Percentiles rank a stretch among this genome's conserved stretches.
Conservation (phyloP, 2,888 invertebrate genomes). For the Xylota sylvarum region DNA sequence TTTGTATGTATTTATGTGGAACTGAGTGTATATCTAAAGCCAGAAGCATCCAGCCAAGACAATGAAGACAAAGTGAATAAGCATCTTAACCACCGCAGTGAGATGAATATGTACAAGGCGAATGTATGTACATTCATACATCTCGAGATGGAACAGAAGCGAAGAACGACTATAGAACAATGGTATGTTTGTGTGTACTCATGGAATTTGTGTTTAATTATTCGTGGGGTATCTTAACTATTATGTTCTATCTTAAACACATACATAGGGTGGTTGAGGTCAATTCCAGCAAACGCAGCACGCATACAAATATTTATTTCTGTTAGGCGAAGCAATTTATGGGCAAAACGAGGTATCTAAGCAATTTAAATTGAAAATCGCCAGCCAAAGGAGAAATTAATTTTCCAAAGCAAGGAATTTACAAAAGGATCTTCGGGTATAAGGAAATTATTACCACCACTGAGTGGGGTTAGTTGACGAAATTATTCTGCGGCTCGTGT, state of each 20-base stretch:
- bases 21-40: conserved; percentile 3
- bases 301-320: conserved; percentile 20
- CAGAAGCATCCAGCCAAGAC: conserved; percentile 24
- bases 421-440: background rate
- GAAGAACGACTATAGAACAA: conserved; percentile 6
- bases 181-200: conserved; percentile 16
- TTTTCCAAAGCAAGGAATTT: background rate
- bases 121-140: too few species aligned
- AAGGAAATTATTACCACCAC: background rate
- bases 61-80: conserved; percentile 75
- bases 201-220: conserved; percentile 62
- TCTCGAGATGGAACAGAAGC: conserved; percentile 11
- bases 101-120: conserved; percentile 48
- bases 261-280: conserved; percentile 13
- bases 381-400: background rate
- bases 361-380: conserved; percentile 44
- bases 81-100: conserved; percentile 73
- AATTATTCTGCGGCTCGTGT: too few species aligned
- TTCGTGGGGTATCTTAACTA: conserved; percentile 38
- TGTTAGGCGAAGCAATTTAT: conserved; percentile 26
- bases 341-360: background rate
- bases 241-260: conserved; percentile 6
- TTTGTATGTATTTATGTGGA: too few species aligned
- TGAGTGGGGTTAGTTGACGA: background rate
- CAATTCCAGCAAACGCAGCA: conserved; percentile 18